These are phyloP conservation scores for Aphelenchoides avenae DNA, from an alignment of 1,140 invertebrate genomes.

Conservation along the genomic window DNA sequence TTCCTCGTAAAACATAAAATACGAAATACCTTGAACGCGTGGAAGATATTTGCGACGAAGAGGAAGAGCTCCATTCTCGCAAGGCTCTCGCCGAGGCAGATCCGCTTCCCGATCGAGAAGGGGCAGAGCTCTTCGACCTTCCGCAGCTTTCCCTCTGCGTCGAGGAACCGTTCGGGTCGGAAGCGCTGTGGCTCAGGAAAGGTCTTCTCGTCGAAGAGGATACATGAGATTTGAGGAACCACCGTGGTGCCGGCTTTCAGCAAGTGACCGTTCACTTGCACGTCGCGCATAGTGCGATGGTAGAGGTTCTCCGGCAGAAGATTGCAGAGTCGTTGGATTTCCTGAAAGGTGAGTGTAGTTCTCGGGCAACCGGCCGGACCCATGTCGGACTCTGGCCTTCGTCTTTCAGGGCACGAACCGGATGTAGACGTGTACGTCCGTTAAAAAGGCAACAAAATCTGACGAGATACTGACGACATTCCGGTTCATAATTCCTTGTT, in stretches of 20 bases:
- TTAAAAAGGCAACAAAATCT: neutral
- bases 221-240: neutral
- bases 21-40: slow-evolving; percentile 15
- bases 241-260: neutral
- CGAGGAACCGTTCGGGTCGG: slow-evolving; percentile 74
- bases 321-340: neutral
- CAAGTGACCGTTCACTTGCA: neutral
- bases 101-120: slow-evolving; percentile 71
- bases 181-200: slow-evolving; percentile 81
- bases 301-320: neutral
- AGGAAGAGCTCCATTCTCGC: slow-evolving; percentile 18
- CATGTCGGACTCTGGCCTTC: neutral
- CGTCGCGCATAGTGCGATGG: neutral
- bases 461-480: neutral
- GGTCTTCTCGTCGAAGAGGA: slow-evolving; percentile 60
- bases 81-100: slow-evolving; percentile 10
- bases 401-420: neutral
- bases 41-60: slow-evolving; percentile 16
- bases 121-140: slow-evolving; percentile 83
- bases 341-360: neutral
- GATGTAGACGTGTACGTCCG: neutral
- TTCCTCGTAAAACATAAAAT: no score
- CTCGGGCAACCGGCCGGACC: neutral
- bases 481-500: neutral
- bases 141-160: slow-evolving; percentile 69